Percentiles rank a stretch among this genome's conserved stretches.
Conservation (phyloP, 2,797 vertebrate species). For the Eulemur mongoz region DNA sequence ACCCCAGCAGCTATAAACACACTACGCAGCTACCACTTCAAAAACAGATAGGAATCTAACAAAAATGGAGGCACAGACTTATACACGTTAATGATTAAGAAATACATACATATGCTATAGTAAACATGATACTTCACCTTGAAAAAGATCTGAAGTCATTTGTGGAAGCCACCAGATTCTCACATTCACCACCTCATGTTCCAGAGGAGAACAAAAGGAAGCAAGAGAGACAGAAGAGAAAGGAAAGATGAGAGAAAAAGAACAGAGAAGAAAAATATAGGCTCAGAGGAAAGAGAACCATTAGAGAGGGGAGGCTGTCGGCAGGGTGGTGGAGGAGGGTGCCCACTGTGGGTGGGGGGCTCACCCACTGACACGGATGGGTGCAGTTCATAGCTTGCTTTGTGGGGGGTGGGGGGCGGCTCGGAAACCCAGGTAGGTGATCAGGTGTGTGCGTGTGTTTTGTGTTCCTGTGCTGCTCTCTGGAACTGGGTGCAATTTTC, state of each 20-base stretch:
- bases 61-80: not conserved
- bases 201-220: not conserved
- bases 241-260: not conserved
- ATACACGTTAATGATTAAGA: not conserved
- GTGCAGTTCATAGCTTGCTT: fast-evolving
- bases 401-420: too few species aligned
- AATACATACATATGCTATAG: not conserved
- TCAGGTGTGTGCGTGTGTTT: not conserved
- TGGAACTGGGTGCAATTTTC: not conserved
- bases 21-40: not conserved
- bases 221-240: not conserved
- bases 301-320: not conserved
- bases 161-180: not conserved
- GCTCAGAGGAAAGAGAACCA: not conserved
- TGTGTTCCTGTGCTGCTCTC: not conserved
- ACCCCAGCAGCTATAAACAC: not conserved
- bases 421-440: not conserved
- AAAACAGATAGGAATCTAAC: not conserved
- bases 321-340: too few species aligned
- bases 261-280: not conserved
- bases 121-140: not conserved
- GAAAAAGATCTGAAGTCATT: not conserved
- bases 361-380: fast-evolving
- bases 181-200: not conserved
- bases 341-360: fast-evolving